Evolutionary conservation across 2,797 vertebrate genomes (phyloP), one percentile per base, ranked within the genome.

Genomic region (Gallirallus australis): DNA sequence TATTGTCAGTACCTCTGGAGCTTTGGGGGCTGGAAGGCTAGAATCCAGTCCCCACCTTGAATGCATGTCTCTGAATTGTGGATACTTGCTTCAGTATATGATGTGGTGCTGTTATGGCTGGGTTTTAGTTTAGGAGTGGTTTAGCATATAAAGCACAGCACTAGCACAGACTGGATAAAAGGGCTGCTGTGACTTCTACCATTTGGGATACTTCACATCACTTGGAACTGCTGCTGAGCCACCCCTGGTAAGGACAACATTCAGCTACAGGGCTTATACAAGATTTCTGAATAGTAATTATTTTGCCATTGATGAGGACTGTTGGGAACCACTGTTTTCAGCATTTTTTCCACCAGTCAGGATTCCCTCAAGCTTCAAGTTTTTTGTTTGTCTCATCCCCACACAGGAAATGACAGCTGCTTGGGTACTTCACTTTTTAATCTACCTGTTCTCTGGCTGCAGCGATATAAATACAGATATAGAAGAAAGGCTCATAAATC

Each of bases 381-480:
- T 82, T 85, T 84, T 84, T 78, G 35, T 91, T 86, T 75, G 19
- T 59, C 60, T 89, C 66, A 39, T 78, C n/a, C 47, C 18, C 53
- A 64, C 27, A 33, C 2, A 64, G 45, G 47, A 86, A 82, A 20
- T 57, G 56, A 71, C 1, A 3, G n/a, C n/a, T 73, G 25, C 68
- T 83, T 60, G 45, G 23, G 40, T 93, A 73, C 54, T 94, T 89
- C 86, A 33, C 31, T 90, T 89, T 92, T 86, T 84, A 60, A 92
- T 90, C 56, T 82, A 24, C 33, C 31, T 86, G 7, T 35, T 94
- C 72, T 85, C 82, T 86, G 35, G 17, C 40, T 92, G 47, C 60
- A 82, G 63, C 53, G 72, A 61, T 90, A 0, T 42, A 80, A 33
- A 33, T 56, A 48, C 3, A 86, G 54, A 30, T 86, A 50, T 5